phyloP scores from a whole-genome alignment of 2,888 invertebrate genomes.

The Slavum lentiscoides region DNA sequence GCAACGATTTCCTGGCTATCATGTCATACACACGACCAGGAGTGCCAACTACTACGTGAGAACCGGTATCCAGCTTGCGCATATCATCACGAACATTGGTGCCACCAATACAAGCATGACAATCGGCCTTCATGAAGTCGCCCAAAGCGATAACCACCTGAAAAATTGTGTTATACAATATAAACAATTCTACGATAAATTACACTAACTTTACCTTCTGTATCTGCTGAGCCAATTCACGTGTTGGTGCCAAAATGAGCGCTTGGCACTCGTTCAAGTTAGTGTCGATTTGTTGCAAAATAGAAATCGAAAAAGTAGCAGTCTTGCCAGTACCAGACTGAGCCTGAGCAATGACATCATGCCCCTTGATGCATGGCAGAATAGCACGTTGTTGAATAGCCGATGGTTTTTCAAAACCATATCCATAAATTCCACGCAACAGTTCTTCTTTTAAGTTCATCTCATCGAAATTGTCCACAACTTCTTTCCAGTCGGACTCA shows the following conservation, averaged over 20 bases:
- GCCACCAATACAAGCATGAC: conserved; percentile 99
- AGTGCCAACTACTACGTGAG: conserved; percentile 97
- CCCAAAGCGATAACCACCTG: conserved; percentile 95
- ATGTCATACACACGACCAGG: conserved; percentile 98
- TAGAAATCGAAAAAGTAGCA: conserved; percentile 98
- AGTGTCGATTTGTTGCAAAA: conserved; percentile 95
- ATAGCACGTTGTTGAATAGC: conserved; percentile 99
- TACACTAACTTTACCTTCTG: conserved; percentile 62
- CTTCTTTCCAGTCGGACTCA: conserved; percentile 89
- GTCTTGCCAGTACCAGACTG: conserved; percentile 99
- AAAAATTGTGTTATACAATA: conserved; percentile 14
- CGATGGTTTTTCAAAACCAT: conserved; percentile 99
- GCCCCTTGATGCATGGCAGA: conserved; percentile 92
- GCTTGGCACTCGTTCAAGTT: conserved; percentile 91
- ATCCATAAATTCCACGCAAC: conserved; percentile 96
- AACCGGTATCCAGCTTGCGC: conserved; percentile 87
- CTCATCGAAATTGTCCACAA: conserved; percentile 94
- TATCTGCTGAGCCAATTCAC: conserved; percentile 77
- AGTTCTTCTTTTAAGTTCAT: conserved; percentile 96
- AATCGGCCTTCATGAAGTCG: conserved; percentile 96
- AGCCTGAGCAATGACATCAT: conserved; percentile 99
- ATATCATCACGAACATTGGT: conserved; percentile 98
- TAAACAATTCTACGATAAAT: conserved; percentile 12
- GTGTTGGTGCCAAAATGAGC: conserved; percentile 94
- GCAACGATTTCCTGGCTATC: conserved; percentile 89